These are phyloP conservation scores for Neostethus bicornis DNA, from an alignment of 2,797 vertebrate species.

Conservation along the genomic window DNA sequence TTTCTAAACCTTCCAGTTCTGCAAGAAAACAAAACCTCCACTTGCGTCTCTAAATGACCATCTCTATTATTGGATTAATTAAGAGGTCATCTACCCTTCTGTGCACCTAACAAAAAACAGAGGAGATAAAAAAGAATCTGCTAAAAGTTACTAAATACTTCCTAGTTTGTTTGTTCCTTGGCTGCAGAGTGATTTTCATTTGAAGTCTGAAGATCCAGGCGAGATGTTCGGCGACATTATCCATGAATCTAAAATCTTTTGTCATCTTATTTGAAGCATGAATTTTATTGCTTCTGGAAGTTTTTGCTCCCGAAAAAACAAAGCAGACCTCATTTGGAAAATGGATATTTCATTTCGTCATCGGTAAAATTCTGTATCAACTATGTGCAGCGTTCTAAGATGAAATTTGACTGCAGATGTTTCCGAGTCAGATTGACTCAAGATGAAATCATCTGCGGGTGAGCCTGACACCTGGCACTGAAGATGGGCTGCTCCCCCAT, in stretches of 20 bases:
- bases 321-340: background rate
- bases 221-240: constrained; percentile 13
- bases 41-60: background rate
- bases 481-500: too few relatives aligned
- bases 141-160: background rate
- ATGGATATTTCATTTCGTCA: background rate
- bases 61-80: background rate
- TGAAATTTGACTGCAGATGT: too few relatives aligned
- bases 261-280: constrained; percentile 13
- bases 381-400: too few relatives aligned
- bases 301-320: background rate
- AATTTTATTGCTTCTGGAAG: constrained; percentile 2
- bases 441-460: too few relatives aligned
- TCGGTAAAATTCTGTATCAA: too few relatives aligned
- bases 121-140: background rate
- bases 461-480: too few relatives aligned
- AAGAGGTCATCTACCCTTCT: background rate
- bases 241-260: background rate
- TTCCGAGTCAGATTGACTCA: too few relatives aligned
- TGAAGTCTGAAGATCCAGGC: constrained; percentile 6
- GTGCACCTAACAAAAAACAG: too few relatives aligned
- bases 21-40: constrained; percentile 4
- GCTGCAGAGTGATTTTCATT: constrained; percentile 16
- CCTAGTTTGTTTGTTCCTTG: constrained; percentile 15
- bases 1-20: constrained; percentile 7